Evolutionary conservation across 2,888 invertebrate species (phyloP), one percentile per base, ranked within the genome.

Genomic region (Tridacna crocea): DNA sequence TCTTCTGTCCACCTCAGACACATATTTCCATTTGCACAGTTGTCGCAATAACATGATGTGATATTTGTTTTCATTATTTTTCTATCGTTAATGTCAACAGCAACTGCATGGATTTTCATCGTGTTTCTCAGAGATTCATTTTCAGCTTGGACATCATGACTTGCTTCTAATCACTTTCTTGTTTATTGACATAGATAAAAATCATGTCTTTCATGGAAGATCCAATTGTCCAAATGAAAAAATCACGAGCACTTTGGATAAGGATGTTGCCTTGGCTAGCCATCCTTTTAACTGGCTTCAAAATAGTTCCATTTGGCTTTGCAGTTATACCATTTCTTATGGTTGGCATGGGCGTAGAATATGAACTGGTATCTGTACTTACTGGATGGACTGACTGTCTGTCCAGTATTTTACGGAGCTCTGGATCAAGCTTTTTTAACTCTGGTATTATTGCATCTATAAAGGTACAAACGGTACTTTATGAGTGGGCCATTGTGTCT

Each of bases 251-350:
- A 80, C 55, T 47, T 36, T 80, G 77, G 0, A 83, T 83, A 3
- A 58, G 19, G n/a, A 73, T 60, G 46, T 82, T 80, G 26, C 79
- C 75, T 3, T 58, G 22, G 13, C 72, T 73, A 0, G 78, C 85
- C 78, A 65, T 87, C 85, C 46, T 83, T 86, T 61, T 85, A 81
- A 8, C 87, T 80, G 19, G 73, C 68, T 72, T 88, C 82, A 61
- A 86, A 89, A 51, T 88, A 87, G 48, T 87, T 84, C 88, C 88
- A 89, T 36, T 65, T 79, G 0, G 82, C 82, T 0, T 26, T 17
- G 15, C 70, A 19, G 12, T 76, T 72, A 77, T 78, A 81, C 6
- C 86, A 17, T n/a, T 76, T 60, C 36, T 63, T 58, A 58, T 87
- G 84, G 55, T 83, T 79, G 15, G 86, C 81, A 13, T 84, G 61